Conservation (phyloP, 2,888 invertebrate species). For the Limnephilus rhombicus region DNA sequence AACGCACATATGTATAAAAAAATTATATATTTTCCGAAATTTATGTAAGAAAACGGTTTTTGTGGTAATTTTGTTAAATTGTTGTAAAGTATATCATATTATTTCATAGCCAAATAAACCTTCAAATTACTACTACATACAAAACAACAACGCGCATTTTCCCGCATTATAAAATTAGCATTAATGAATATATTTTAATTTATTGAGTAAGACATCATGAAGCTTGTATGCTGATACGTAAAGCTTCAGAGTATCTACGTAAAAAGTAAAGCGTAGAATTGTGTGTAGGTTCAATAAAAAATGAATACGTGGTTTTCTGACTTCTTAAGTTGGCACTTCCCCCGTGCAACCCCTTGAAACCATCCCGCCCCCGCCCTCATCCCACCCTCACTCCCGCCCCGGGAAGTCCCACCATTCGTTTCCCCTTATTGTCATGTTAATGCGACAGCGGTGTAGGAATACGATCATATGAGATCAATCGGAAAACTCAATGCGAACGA, state of each 20-base stretch:
- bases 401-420: not conserved
- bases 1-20: no score
- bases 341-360: not conserved
- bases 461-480: conserved; percentile 26
- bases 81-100: not conserved
- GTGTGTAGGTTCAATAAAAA: not conserved
- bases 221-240: no score
- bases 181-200: not conserved
- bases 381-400: not conserved
- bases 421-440: conserved; percentile 38
- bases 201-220: not conserved
- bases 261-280: not conserved
- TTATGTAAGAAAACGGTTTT: not conserved
- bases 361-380: no score
- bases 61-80: not conserved
- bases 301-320: not conserved
- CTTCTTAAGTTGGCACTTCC: not conserved
- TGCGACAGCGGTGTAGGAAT: conserved; percentile 38
- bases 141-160: not conserved
- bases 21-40: not conserved
- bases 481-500: conserved; percentile 11
- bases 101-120: no score
- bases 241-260: no score
- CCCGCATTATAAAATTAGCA: not conserved
- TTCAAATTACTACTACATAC: not conserved